These are phyloP conservation scores for Rhinoraja longicauda DNA, from an alignment of 2,797 vertebrate species.

Conservation along the genomic window DNA sequence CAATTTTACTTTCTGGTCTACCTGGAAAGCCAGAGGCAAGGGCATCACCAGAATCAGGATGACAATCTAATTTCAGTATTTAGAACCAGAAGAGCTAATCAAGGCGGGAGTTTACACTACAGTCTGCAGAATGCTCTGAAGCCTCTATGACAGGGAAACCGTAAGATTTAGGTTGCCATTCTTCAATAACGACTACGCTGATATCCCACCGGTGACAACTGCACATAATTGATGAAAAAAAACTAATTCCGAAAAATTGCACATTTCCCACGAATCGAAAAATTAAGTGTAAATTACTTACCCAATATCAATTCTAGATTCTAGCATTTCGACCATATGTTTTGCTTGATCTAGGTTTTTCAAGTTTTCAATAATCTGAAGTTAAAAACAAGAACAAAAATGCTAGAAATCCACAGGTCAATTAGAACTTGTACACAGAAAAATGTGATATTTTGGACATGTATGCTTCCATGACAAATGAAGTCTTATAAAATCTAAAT, in stretches of 20 bases:
- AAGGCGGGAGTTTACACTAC: not conserved
- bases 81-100: not conserved
- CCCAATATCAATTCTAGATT: not conserved
- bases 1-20: not conserved
- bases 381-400: not conserved
- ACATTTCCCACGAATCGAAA: not conserved
- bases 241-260: not conserved
- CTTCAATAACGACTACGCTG: not conserved
- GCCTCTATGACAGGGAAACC: not conserved
- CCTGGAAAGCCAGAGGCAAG: not conserved
- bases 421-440: not conserved
- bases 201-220: not conserved
- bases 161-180: not conserved
- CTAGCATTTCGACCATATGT: not conserved
- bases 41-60: no score
- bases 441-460: not conserved
- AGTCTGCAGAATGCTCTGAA: no score
- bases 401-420: not conserved
- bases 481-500: not conserved
- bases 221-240: not conserved
- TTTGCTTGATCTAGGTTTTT: slow-evolving; percentile 7
- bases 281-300: not conserved
- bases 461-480: not conserved
- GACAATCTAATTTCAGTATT: not conserved
- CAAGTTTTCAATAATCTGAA: slow-evolving; percentile 23